Percentiles rank a stretch among this genome's conserved stretches.
Conservation (phyloP, 30 jellyfish, hydroid and myxozoan genomes). For the Chrysaora quinquecirrha region DNA sequence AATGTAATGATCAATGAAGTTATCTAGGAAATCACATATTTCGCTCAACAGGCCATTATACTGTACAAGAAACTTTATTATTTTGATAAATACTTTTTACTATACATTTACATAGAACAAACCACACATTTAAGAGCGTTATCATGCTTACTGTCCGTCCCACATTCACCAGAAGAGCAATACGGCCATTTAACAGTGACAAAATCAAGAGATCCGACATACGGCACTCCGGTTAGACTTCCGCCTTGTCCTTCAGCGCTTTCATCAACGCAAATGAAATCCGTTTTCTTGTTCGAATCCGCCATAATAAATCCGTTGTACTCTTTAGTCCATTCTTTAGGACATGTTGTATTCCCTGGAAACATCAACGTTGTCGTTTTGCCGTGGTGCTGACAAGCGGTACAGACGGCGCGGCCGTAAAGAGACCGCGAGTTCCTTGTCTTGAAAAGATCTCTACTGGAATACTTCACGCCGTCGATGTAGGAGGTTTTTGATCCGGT, state of each 20-base stretch:
- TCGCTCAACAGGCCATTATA: too few species aligned
- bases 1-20: too few species aligned
- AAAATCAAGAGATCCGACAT: constrained; percentile 39
- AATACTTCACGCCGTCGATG: constrained; percentile 58
- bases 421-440: constrained; percentile 26
- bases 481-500: constrained; percentile 39
- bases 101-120: constrained; percentile 34
- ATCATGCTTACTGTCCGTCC: not conserved
- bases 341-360: constrained; percentile 59
- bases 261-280: constrained; percentile 64
- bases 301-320: constrained; percentile 60
- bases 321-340: constrained; percentile 42
- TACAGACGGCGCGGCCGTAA: constrained; percentile 53
- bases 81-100: too few species aligned
- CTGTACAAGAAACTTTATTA: too few species aligned
- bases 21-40: too few species aligned
- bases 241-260: constrained; percentile 53
- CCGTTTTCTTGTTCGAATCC: constrained; percentile 38
- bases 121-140: constrained; percentile 53
- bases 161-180: constrained; percentile 34
- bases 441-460: constrained; percentile 32
- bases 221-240: constrained; percentile 8
- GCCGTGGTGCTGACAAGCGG: constrained; percentile 45
- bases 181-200: constrained; percentile 65
- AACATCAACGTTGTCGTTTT: constrained; percentile 53